A percentile compares a stretch with the other conserved stretches of the same genome.
These are phyloP conservation scores for Pollicipes pollicipes DNA, from an alignment of 1,140 invertebrate genomes.

Conservation along the genomic window DNA sequence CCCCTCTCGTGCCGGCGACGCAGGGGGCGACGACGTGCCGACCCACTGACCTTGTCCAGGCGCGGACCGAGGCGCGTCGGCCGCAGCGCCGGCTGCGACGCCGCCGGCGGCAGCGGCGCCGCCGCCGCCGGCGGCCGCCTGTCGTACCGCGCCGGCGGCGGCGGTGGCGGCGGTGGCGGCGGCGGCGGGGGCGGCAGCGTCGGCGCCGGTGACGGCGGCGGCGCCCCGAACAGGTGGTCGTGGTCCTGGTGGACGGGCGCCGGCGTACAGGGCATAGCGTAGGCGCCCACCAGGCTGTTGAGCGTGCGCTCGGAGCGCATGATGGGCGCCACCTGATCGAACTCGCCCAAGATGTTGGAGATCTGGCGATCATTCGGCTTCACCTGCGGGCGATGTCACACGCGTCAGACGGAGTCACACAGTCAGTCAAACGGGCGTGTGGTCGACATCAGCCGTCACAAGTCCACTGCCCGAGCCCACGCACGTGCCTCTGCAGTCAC, in stretches of 20 bases:
- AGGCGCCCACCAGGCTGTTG: conserved; percentile 4
- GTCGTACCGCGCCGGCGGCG: too few species aligned
- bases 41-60: too few species aligned
- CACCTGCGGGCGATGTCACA: not conserved
- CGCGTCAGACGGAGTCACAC: not conserved
- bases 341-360: conserved; percentile 2
- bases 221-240: not conserved
- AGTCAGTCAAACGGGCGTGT: not conserved
- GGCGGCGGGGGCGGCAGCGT: not conserved
- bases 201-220: not conserved
- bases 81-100: too few species aligned
- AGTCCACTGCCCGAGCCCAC: too few species aligned
- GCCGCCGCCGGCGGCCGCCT: too few species aligned
- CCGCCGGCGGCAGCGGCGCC: too few species aligned
- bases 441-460: too few species aligned
- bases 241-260: not conserved
- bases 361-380: not conserved
- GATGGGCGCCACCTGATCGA: not conserved
- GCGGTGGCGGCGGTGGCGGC: too few species aligned
- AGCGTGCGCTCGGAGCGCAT: not conserved
- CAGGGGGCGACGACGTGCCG: too few species aligned
- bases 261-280: not conserved
- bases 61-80: too few species aligned
- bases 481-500: too few species aligned
- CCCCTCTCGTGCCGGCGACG: too few species aligned